phyloP scores from a whole-genome alignment of 2,797 vertebrate genomes.

The Halcyon smyrnensis region DNA sequence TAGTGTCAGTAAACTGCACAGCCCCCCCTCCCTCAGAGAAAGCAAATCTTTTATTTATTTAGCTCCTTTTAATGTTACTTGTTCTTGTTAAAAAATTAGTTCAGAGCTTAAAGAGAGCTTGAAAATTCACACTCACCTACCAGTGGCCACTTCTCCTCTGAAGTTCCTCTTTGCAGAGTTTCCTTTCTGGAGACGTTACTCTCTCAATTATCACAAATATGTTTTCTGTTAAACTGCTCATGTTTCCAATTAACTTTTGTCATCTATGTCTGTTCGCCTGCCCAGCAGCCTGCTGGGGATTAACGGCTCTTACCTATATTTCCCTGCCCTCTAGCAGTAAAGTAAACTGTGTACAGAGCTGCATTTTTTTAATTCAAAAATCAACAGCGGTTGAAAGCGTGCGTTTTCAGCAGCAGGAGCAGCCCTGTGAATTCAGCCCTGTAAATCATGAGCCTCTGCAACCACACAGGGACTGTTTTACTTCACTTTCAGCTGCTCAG shows the following conservation, averaged over 20 bases:
- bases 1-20: not conserved
- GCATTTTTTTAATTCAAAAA: slow-evolving; percentile 84
- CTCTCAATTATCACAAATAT: slow-evolving; percentile 79
- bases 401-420: slow-evolving; percentile 66
- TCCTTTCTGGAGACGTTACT: slow-evolving; percentile 72
- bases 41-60: not conserved
- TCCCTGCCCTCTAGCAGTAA: slow-evolving; percentile 73
- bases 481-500: slow-evolving; percentile 68
- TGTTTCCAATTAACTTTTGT: slow-evolving; percentile 85
- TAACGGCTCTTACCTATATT: slow-evolving; percentile 82
- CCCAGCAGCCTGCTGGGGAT: slow-evolving; percentile 83
- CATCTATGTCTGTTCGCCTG: slow-evolving; percentile 77
- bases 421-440: slow-evolving; percentile 62
- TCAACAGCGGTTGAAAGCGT: slow-evolving; percentile 76
- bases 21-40: not conserved
- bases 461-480: slow-evolving; percentile 60
- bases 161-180: slow-evolving; percentile 68
- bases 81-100: not conserved
- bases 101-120: not conserved
- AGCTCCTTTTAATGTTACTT: not conserved
- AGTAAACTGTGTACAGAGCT: slow-evolving; percentile 76
- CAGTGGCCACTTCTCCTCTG: slow-evolving; percentile 65
- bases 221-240: slow-evolving; percentile 82
- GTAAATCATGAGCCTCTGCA: slow-evolving; percentile 67
- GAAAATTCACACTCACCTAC: slow-evolving; percentile 70